Conservation (phyloP, 2,113 vertebrate genomes). For the Salvelinus sp. region DNA sequence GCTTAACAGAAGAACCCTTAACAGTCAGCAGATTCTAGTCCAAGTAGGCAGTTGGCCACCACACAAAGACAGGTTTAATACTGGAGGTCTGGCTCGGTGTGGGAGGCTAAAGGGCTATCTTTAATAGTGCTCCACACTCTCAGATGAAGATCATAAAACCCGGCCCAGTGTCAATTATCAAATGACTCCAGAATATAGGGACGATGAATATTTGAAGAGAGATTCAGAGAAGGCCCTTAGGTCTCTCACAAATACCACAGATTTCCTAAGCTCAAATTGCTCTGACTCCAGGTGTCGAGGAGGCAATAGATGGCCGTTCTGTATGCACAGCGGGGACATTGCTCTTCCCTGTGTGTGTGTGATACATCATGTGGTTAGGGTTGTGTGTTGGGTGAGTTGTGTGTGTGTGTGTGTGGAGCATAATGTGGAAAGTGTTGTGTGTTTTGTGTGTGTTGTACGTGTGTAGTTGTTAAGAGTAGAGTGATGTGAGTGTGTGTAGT, state of each 20-base stretch:
- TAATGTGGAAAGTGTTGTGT: too few species aligned
- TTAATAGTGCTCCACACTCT: constrained; percentile 10
- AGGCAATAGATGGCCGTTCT: not conserved
- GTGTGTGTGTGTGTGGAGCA: too few species aligned
- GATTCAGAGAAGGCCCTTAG: constrained; percentile 6
- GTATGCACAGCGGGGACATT: not conserved
- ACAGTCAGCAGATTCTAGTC: constrained; percentile 62
- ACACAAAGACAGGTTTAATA: constrained; percentile 32
- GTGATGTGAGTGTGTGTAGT: too few species aligned
- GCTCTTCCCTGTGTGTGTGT: not conserved
- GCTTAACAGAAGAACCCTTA: constrained; percentile 30
- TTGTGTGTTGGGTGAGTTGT: too few species aligned
- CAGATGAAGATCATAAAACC: constrained; percentile 47
- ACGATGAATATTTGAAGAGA: constrained; percentile 61
- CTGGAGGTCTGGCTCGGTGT: constrained; percentile 12
- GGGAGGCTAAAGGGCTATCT: constrained; percentile 6
- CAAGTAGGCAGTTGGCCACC: constrained; percentile 24
- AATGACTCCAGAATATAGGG: constrained; percentile 44
- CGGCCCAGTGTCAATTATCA: constrained; percentile 41
- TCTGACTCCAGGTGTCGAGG: not conserved
- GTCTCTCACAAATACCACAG: not conserved
- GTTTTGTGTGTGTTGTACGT: not conserved
- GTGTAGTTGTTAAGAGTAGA: too few species aligned
- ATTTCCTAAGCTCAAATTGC: not conserved
- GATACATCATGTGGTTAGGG: too few species aligned